Evolutionary conservation across 2,888 invertebrate genomes (phyloP), one percentile per base, ranked within the genome.

Genomic region (Myopa testacea): DNA sequence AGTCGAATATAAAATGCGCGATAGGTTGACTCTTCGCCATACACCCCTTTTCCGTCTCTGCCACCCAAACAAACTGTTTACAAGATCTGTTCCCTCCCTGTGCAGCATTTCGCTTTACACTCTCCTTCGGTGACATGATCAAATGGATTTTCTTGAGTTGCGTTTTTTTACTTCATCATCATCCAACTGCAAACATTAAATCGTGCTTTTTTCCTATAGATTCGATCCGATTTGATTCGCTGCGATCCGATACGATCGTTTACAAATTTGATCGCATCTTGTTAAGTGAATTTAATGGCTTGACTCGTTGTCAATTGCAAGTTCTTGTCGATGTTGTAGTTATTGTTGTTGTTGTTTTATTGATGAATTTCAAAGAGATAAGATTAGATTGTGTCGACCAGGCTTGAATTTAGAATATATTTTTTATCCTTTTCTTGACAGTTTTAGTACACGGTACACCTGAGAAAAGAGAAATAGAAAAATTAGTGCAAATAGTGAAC

Each of bases 221-320:
- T 80, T 82, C 85, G 84, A 87, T 87, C 87, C 34, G 68, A 67
- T 67, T 58, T 58, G 86, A 86, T 86, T 86, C 84, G 81, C 81
- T 79, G 81, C 83, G 82, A 83, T 82, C 82, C 81, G 83, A 82
- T 84, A 83, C 84, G 84, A 84, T 85, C 84, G 84, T 81, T 83
- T 84, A 85, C 84, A 84, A 86, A 87, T 86, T 85, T 84, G 84
- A 87, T 86, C 83, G 86, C 85, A 87, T 87, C 86, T 85, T 84
- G 86, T 87, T 81, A 79, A 81, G 82, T 80, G 82, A 81, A 80
- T 82, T 84, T 82, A 82, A 82, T 82, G 80, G 79, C 80, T 78
- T 83, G 84, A 82, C 84, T 85, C 79, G 82, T 86, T 86, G 87
- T 87, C 87, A 87, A 86, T 86, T 87, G 86, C 85, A 86, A 87